Base-by-base conservation (phyloP, 2,113 vertebrate species). In the Protomyctophum bolini region DNA sequence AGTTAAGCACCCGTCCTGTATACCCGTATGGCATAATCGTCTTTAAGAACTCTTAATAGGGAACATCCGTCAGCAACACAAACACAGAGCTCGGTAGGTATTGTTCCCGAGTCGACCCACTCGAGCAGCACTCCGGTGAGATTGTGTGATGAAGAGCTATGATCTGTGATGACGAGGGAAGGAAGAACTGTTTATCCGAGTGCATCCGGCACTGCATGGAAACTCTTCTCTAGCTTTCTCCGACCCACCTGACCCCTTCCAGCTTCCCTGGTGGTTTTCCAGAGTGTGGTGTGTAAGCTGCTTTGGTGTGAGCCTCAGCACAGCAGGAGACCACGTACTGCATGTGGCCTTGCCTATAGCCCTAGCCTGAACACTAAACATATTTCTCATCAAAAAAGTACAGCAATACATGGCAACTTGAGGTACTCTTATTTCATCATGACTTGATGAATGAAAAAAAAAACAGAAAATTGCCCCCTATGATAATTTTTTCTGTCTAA, bases 21-120 rank as follows among this genome's bases (percentile, higher is more conserved):
- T 50, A 9, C 63, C 55, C 58, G 74, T 11, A 58, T 80, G 86
- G 82, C 83, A 73, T 87, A 83, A 88, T 70, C 14, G 63, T 63
- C 77, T 83, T 85, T 81, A 66, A n/a, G 45, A 6, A 66, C 59
- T 46, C 28, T 41, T 57, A 33, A 68, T 58, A 64, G 79, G 70
- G 48, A 33, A 79, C 75, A 0, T 72, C 83, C 80, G 52, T 63
- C 80, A 15, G 59, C 0, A n/a, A 5, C 58, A 66, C 15, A 7
- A 54, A 14, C 70, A 81, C 10, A 8, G 33, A 41, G 1, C 46
- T 51, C 52, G 4, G 0, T 41, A 29, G 4, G 0, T 41, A 29
- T 45, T 2, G 57, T 48, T 54, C 65, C 62, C 0, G 21, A 21
- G 21, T 21, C 21, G 7, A n/a, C 15, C 9, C 6, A 41, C 60